Percentiles rank a stretch among this genome's conserved stretches.
Conservation (phyloP, 2,797 vertebrate genomes). For the Leptodactylus fallax region DNA sequence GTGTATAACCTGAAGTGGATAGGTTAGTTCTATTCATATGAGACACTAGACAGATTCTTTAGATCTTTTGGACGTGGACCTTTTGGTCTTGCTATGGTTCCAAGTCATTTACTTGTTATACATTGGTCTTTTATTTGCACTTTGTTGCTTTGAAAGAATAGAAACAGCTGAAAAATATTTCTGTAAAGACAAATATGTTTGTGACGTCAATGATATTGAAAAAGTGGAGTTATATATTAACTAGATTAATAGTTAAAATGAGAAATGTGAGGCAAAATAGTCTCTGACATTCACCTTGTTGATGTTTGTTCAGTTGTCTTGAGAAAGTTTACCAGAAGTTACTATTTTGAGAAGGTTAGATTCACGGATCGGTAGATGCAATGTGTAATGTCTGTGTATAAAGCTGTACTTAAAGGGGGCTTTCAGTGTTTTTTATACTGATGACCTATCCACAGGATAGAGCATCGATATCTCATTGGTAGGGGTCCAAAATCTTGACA, state of each 20-base stretch:
- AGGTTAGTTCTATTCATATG: conserved; percentile 14
- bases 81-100: neutral
- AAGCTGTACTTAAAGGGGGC: too few species aligned
- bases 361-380: neutral
- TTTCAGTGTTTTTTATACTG: too few species aligned
- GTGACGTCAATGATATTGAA: neutral
- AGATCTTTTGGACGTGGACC: neutral
- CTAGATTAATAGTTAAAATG: neutral
- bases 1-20: neutral
- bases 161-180: neutral
- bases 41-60: neutral
- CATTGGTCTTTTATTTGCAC: neutral
- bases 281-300: neutral
- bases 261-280: neutral
- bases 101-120: neutral
- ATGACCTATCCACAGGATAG: too few species aligned
- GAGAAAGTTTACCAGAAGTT: neutral
- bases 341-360: neutral
- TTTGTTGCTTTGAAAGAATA: neutral
- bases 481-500: too few species aligned
- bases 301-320: neutral
- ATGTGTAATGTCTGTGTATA: too few species aligned
- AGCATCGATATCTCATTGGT: too few species aligned
- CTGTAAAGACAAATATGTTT: neutral
- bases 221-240: neutral